Conservation (phyloP, 2,888 invertebrate genomes). For the Ditula angustiorana region DNA sequence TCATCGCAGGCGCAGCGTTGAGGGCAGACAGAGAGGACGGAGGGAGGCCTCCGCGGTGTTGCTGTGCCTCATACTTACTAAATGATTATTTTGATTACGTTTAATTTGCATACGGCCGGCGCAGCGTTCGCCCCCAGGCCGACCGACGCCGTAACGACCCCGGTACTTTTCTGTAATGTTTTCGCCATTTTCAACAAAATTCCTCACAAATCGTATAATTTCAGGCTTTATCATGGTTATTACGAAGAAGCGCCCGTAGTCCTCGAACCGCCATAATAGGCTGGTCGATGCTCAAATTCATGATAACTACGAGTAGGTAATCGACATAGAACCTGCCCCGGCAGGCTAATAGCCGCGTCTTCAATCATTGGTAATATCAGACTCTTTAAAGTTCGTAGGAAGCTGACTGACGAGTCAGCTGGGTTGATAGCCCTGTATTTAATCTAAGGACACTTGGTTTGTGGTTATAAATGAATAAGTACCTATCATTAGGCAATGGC, state of each 20-base stretch:
- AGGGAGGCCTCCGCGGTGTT: conserved; percentile 53
- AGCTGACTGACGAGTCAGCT: conserved; percentile 70
- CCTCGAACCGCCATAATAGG: conserved; percentile 77
- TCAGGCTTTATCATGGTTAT: conserved; percentile 83
- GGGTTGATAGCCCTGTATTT: conserved; percentile 56
- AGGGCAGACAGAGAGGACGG: conserved; percentile 69
- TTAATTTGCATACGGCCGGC: conserved; percentile 82
- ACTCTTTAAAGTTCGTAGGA: conserved; percentile 80
- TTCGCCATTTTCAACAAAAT: conserved; percentile 86
- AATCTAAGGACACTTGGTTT: conserved; percentile 58
- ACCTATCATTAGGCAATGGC: conserved; percentile 20
- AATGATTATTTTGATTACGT: conserved; percentile 85
- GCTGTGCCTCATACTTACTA: conserved; percentile 66
- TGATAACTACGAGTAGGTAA: conserved; percentile 80
- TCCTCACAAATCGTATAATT: conserved; percentile 85
- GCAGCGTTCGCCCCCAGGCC: conserved; percentile 70
- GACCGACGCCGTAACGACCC: conserved; percentile 76
- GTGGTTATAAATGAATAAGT: conserved; percentile 11
- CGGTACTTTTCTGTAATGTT: conserved; percentile 85
- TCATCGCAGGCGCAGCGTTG: conserved; percentile 50
- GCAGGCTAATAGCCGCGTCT: conserved; percentile 75
- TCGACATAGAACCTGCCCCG: conserved; percentile 80
- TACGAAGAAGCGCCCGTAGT: conserved; percentile 81
- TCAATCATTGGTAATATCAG: conserved; percentile 84
- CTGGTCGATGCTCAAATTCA: conserved; percentile 77